Evolutionary conservation across 2,888 invertebrate species (phyloP).

Genomic region (Sinohyriopsis cumingii): DNA sequence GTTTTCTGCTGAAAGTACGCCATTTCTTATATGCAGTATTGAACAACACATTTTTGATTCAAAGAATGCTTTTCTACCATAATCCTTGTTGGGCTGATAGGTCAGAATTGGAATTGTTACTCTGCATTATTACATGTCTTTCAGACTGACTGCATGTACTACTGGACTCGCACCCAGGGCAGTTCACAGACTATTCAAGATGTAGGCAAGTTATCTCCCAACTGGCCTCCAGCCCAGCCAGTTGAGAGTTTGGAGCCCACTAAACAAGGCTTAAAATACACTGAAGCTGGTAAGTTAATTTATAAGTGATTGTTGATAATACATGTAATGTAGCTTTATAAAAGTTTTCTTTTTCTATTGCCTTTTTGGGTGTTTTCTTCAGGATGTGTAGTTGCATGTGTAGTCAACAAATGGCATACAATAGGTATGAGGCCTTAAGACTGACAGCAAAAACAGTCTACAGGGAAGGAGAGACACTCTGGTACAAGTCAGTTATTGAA

Average conservation of each 20-base stretch:
- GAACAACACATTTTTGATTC: too few relatives aligned
- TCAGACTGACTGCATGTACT: slow-evolving; percentile 92
- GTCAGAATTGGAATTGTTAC: background rate
- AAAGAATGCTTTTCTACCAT: too few relatives aligned
- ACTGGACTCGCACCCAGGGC: slow-evolving; percentile 87
- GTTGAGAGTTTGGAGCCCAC: slow-evolving; percentile 53
- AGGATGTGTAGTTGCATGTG: background rate
- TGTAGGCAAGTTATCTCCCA: slow-evolving; percentile 82
- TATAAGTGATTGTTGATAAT: background rate
- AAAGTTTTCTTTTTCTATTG: background rate
- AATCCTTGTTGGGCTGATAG: too few relatives aligned
- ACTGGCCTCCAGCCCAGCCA: slow-evolving; percentile 81
- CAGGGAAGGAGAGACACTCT: too few relatives aligned
- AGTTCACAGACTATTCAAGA: slow-evolving; percentile 77
- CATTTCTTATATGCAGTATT: too few relatives aligned
- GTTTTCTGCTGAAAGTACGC: too few relatives aligned
- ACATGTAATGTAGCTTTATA: background rate
- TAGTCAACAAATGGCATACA: too few relatives aligned
- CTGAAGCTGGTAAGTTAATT: slow-evolving; percentile 71
- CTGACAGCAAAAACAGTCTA: too few relatives aligned
- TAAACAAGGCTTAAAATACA: slow-evolving; percentile 68
- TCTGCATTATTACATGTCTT: slow-evolving; percentile 15
- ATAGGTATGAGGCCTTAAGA: too few relatives aligned
- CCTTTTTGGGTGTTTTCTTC: background rate
- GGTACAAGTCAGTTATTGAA: too few relatives aligned